These are phyloP conservation scores for Leptopilina clavipes DNA, from an alignment of 1,140 invertebrate genomes.

Conservation along the genomic window DNA sequence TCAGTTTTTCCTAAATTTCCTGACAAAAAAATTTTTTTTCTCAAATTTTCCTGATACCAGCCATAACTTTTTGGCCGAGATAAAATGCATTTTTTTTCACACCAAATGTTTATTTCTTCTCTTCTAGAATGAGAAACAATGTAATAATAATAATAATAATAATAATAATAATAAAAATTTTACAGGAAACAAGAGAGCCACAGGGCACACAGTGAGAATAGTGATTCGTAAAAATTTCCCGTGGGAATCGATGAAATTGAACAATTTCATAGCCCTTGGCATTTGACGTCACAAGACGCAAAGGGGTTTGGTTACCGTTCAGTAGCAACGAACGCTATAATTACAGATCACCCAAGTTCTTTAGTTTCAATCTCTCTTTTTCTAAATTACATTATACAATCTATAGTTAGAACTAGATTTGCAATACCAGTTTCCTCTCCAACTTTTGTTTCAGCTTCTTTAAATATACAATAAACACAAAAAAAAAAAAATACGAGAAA, in stretches of 20 bases:
- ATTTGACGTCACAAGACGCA: not conserved
- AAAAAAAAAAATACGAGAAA: no score
- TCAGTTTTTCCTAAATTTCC: no score
- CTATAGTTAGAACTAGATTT: not conserved
- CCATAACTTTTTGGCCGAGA: no score
- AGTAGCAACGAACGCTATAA: slow-evolving; percentile 58
- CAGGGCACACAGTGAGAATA: not conserved
- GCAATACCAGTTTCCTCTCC: not conserved
- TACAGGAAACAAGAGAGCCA: not conserved
- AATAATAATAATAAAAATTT: no score
- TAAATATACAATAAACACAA: not conserved
- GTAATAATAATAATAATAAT: no score
- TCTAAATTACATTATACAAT: not conserved
- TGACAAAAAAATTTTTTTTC: no score
- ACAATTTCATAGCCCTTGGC: slow-evolving; percentile 1
- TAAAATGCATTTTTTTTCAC: no score
- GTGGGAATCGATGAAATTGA: not conserved
- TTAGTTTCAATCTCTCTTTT: slow-evolving; percentile 8
- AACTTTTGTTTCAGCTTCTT: not conserved
- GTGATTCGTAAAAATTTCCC: not conserved
- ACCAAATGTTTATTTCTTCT: no score
- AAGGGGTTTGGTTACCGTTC: slow-evolving; percentile 54
- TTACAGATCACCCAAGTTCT: slow-evolving; percentile 50
- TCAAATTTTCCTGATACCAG: no score
- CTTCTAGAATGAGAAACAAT: no score